These are phyloP conservation scores for Leptinotarsa defecta DNA, from an alignment of 1,140 invertebrate genomes.

Conservation along the genomic window DNA sequence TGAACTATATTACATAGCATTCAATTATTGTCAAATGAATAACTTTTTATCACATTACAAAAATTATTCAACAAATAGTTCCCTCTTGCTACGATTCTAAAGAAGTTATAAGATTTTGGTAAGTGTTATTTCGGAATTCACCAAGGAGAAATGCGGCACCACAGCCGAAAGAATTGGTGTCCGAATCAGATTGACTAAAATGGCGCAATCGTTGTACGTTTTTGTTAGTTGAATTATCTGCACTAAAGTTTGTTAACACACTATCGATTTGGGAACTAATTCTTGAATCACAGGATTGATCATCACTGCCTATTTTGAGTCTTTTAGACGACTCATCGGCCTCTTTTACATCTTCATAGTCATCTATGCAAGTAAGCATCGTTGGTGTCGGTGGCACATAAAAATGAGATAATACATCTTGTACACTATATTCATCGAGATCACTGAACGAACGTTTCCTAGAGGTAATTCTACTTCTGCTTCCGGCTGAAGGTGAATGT, in stretches of 20 bases:
- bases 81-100: constrained; percentile 60
- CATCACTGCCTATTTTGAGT: constrained; percentile 42
- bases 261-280: constrained; percentile 22
- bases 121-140: constrained; percentile 64
- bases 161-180: constrained; percentile 57
- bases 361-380: constrained; percentile 70
- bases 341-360: constrained; percentile 58
- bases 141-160: constrained; percentile 64
- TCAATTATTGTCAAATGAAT: neutral
- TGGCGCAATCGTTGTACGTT: constrained; percentile 38
- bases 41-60: constrained; percentile 7
- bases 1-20: no score
- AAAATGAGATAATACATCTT: constrained; percentile 69
- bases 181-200: constrained; percentile 41
- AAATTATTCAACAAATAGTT: neutral
- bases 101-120: constrained; percentile 64
- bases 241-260: constrained; percentile 32
- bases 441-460: constrained; percentile 59
- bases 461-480: constrained; percentile 15
- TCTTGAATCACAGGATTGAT: constrained; percentile 26
- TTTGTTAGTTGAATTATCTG: constrained; percentile 46
- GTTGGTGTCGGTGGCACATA: constrained; percentile 73
- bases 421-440: constrained; percentile 63
- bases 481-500: neutral
- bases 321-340: constrained; percentile 54